Evolutionary conservation across 2,797 vertebrate species (phyloP).

Genomic region (Eleutherodactylus coqui): DNA sequence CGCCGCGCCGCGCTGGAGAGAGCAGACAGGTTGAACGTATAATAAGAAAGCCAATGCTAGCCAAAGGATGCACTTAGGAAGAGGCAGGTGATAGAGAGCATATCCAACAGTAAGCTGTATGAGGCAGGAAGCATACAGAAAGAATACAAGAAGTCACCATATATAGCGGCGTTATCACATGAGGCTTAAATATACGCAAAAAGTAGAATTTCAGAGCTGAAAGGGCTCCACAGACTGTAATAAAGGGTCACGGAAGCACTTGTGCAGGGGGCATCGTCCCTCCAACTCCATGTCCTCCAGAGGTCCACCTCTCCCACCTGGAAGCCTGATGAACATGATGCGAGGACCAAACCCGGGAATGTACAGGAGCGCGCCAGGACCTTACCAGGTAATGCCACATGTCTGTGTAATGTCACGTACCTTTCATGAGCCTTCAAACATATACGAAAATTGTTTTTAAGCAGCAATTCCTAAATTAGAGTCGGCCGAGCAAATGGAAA

Average conservation of each 20-base stretch:
- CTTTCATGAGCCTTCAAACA: neutral
- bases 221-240: neutral
- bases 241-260: neutral
- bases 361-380: conserved; percentile 44
- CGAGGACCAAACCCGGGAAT: conserved; percentile 45
- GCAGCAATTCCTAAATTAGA: neutral
- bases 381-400: conserved; percentile 45
- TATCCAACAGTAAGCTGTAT: neutral
- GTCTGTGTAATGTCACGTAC: neutral
- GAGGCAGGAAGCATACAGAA: neutral
- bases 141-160: neutral
- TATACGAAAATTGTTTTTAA: neutral
- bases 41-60: too few relatives aligned
- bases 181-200: neutral
- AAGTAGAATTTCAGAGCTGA: neutral
- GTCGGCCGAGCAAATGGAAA: neutral
- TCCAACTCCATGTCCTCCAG: conserved; percentile 31
- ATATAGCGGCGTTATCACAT: neutral
- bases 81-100: neutral
- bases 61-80: neutral
- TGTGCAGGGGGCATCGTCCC: neutral
- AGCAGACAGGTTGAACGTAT: too few relatives aligned
- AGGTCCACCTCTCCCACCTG: conserved; percentile 38
- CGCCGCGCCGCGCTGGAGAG: neutral
- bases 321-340: conserved; percentile 54